Conservation (phyloP, 2,888 invertebrate genomes). For the Sisyra terminalis region DNA sequence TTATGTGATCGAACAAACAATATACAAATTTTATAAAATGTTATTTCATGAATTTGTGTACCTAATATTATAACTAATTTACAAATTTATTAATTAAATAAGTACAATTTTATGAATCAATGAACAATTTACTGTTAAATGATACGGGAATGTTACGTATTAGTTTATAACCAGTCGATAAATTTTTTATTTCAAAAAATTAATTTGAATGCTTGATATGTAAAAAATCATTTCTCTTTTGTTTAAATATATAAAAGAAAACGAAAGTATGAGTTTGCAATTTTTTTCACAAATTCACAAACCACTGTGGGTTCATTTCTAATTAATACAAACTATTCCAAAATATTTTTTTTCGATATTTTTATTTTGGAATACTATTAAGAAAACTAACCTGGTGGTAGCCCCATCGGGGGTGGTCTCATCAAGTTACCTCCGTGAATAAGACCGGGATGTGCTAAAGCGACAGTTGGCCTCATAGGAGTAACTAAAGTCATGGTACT, state of each 20-base stretch:
- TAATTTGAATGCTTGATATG: not conserved
- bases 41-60: too few relatives aligned
- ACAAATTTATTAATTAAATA: too few relatives aligned
- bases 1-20: too few relatives aligned
- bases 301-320: too few relatives aligned
- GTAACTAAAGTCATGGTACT: slow-evolving; percentile 33
- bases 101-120: too few relatives aligned
- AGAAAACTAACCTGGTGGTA: slow-evolving; percentile 43
- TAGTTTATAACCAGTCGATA: not conserved
- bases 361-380: slow-evolving; percentile 4
- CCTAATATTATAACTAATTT: too few relatives aligned
- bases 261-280: not conserved
- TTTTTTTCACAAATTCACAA: not conserved
- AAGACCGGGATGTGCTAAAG: slow-evolving; percentile 32
- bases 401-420: slow-evolving; percentile 45
- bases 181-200: not conserved
- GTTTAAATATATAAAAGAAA: not conserved
- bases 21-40: too few relatives aligned
- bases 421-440: slow-evolving; percentile 41
- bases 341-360: not conserved
- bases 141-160: too few relatives aligned
- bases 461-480: slow-evolving; percentile 33
- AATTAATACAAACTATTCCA: not conserved
- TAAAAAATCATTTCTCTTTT: not conserved
- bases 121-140: too few relatives aligned